Evolutionary conservation across 1,140 invertebrate genomes (phyloP), one percentile per base, ranked within the genome.

Genomic region (Pinna nobilis): DNA sequence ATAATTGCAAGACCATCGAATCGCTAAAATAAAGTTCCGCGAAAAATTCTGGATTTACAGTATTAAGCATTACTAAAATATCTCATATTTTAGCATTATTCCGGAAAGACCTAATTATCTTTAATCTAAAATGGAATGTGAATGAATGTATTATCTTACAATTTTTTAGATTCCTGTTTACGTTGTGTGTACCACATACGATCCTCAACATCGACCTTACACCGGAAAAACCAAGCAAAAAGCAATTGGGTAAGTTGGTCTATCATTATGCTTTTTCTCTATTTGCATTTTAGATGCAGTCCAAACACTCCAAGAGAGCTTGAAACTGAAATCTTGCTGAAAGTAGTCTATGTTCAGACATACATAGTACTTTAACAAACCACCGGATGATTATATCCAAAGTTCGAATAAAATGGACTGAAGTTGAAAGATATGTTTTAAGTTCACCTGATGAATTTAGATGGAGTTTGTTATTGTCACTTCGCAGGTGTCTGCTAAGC

Each of bases 111-210:
- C 3, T 51, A 15, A 44, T 28, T 30, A 11, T 64, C 25, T 0
- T 4, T 5, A 13, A 7, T 35, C 18, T 53, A 18, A 25, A 50
- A 15, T n/a, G 37, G 33, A 35, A 37, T 23, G 6, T 20, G 20
- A 9, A 65, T 30, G 13, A 11, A n/a, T 60, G 25, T 44, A 35
- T 39, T 15, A 7, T 55, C 49, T 50, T 28, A 49, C 47, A 51
- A 61, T 49, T 64, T 77, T 81, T 33, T 64, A 85, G 84, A 51
- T 82, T 80, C 66, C 63, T 85, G 39, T 84, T 81, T 57, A 76
- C 83, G 3, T 67, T 86, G 25, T 82, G 76, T 76, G 82, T 86
- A 28, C 82, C 80, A 0, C 83, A 85, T 71, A 83, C 84, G 0
- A 76, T 84, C 13, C 78, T 77, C 18, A 60, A 75, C 9, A 80